Evolutionary conservation across 2,113 vertebrate genomes (phyloP), one percentile per base, ranked within the genome.

Genomic region (Sylvia atricapilla): DNA sequence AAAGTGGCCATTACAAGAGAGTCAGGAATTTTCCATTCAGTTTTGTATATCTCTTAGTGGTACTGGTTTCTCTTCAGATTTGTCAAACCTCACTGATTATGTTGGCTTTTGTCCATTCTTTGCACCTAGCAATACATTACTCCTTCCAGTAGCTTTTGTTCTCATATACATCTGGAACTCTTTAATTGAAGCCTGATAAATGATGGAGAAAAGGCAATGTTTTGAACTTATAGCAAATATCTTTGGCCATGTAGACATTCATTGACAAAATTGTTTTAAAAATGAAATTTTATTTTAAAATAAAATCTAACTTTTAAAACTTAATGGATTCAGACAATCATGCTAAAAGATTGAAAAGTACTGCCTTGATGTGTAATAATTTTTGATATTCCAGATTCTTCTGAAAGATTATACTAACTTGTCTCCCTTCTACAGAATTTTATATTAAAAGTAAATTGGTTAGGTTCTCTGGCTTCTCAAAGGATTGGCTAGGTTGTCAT

Each of bases 221-320:
- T 62, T 69, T 55, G n/a, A 75, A 64, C 6, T 56, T 75, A 15
- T 0, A 83, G 35, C 7, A 72, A 30, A 39, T 15, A 43, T 33
- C 33, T 87, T 50, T 82, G 39, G 12, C 35, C 14, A 25, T 0
- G 0, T 47, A 23, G 4, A 9, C 12, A 22, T 52, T 44, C 3
- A 52, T 66, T 87, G 31, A 33, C 21, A 44, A 59, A 80, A 39
- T 44, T 30, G 7, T 64, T 73, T 53, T 39, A 28, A 43, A 59
- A 68, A 33, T 23, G 28, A 44, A 23, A 16, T 14, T 63, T 52
- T 37, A 16, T 58, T 69, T 70, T 41, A 25, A 18, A 52, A 33
- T n/a, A 21, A n/a, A 56, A 49, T 47, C 2, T 41, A 11, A 35
- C 19, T 56, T 90, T 62, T 84, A 23, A 75, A 66, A 35, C 10